Evolutionary conservation across 2,888 invertebrate species (phyloP).

Genomic region (Amiota mariae): DNA sequence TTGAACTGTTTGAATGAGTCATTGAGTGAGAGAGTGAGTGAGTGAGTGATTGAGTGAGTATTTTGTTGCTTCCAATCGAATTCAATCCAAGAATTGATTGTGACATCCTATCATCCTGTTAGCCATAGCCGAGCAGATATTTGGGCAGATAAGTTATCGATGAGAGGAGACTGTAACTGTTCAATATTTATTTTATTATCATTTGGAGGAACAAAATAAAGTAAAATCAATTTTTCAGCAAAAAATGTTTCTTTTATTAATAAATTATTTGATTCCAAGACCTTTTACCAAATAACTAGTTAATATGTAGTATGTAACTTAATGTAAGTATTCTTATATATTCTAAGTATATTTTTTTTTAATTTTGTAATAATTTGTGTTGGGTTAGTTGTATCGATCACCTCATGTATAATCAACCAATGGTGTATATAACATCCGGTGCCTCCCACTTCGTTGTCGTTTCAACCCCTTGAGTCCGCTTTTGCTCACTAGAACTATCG

Average conservation of each 20-base stretch:
- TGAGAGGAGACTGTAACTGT: slow-evolving; percentile 89
- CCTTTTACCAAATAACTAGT: slow-evolving; percentile 30
- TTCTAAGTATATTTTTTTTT: slow-evolving; percentile 10
- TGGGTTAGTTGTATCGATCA: not conserved
- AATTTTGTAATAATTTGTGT: slow-evolving; percentile 1
- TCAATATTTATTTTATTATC: not conserved
- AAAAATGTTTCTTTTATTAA: slow-evolving; percentile 19
- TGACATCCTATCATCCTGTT: slow-evolving; percentile 59
- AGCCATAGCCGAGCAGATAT: slow-evolving; percentile 88
- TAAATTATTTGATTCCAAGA: slow-evolving; percentile 19
- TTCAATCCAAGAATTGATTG: not conserved
- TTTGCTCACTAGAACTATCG: not conserved
- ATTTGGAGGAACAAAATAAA: slow-evolving; percentile 51
- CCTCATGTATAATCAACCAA: slow-evolving; percentile 23
- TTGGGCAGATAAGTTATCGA: slow-evolving; percentile 91
- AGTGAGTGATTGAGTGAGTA: not conserved
- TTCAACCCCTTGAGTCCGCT: slow-evolving; percentile 15
- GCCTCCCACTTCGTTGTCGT: slow-evolving; percentile 46
- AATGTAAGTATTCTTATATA: slow-evolving; percentile 13
- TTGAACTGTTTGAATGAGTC: slow-evolving; percentile 45
- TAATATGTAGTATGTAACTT: not conserved
- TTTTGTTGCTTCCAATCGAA: not conserved
- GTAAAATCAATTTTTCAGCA: not conserved
- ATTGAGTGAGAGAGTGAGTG: not conserved
- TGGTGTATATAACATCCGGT: slow-evolving; percentile 49